Evolutionary conservation across 1,140 invertebrate genomes (phyloP).

Genomic region (Drosophila neocordata): DNA sequence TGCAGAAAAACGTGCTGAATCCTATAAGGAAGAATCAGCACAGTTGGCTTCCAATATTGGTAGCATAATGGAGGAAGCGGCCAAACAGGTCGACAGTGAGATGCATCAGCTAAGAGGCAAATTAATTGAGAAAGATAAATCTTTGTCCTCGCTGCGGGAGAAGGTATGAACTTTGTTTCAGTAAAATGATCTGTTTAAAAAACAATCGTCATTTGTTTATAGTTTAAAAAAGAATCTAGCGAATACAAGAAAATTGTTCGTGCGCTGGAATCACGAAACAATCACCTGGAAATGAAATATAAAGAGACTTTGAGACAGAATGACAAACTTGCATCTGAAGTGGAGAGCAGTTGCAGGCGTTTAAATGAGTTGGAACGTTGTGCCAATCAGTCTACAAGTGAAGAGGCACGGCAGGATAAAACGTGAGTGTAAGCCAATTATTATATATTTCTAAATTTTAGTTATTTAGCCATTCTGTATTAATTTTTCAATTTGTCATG

Average conservation of each 20-base stretch:
- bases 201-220: neutral
- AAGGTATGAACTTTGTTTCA: conserved; percentile 16
- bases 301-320: conserved; percentile 50
- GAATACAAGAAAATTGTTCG: conserved; percentile 34
- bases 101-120: conserved; percentile 84
- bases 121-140: conserved; percentile 84
- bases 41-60: conserved; percentile 65
- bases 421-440: too few species aligned
- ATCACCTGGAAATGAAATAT: conserved; percentile 55
- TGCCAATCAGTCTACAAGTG: neutral
- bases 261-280: conserved; percentile 47
- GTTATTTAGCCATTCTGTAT: neutral
- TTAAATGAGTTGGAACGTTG: conserved; percentile 37
- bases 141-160: conserved; percentile 72
- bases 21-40: conserved; percentile 62
- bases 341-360: conserved; percentile 40
- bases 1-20: conserved; percentile 63
- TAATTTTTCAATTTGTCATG: neutral
- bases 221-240: conserved; percentile 29
- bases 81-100: conserved; percentile 85
- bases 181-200: neutral
- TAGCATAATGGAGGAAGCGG: conserved; percentile 85
- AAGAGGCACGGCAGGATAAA: conserved; percentile 19
- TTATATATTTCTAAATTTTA: too few species aligned
- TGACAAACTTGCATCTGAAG: conserved; percentile 46